A percentile compares a stretch with the other conserved stretches of the same genome.
These are phyloP conservation scores for Borostomias antarcticus DNA, from an alignment of 2,797 vertebrate species.

Conservation along the genomic window DNA sequence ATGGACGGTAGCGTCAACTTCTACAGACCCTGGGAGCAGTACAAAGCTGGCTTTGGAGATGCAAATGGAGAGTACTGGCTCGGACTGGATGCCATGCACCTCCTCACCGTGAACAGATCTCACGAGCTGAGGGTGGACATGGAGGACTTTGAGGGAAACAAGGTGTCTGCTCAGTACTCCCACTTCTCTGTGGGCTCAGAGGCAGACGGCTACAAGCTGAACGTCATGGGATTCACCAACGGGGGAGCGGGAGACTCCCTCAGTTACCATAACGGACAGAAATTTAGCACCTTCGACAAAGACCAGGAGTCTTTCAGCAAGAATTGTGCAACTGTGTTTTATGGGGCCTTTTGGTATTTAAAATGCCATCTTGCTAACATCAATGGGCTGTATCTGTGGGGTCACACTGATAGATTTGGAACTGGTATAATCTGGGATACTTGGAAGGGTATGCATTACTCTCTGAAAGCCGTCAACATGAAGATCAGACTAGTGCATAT, in stretches of 20 bases:
- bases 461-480: slow-evolving; percentile 27
- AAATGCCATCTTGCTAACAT: not conserved
- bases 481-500: slow-evolving; percentile 20
- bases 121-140: slow-evolving; percentile 50
- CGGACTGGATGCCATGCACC: slow-evolving; percentile 53
- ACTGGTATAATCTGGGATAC: slow-evolving; percentile 23
- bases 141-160: slow-evolving; percentile 33
- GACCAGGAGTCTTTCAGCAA: slow-evolving; percentile 10
- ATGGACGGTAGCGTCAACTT: slow-evolving; percentile 71
- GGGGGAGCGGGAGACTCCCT: slow-evolving; percentile 44
- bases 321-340: not conserved
- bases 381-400: slow-evolving; percentile 28
- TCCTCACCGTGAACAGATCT: slow-evolving; percentile 21
- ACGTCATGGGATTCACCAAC: slow-evolving; percentile 33
- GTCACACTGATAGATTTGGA: not conserved
- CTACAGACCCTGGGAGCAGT: slow-evolving; percentile 71
- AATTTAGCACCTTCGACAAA: slow-evolving; percentile 30
- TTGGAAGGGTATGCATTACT: slow-evolving; percentile 21
- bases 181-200: too few relatives aligned
- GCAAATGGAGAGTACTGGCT: slow-evolving; percentile 74
- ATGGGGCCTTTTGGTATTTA: slow-evolving; percentile 26
- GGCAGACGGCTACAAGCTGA: too few relatives aligned
- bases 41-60: slow-evolving; percentile 68
- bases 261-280: slow-evolving; percentile 16
- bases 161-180: too few relatives aligned